Conservation (phyloP, 1,140 invertebrate genomes). For the Polypedilum pembai region DNA sequence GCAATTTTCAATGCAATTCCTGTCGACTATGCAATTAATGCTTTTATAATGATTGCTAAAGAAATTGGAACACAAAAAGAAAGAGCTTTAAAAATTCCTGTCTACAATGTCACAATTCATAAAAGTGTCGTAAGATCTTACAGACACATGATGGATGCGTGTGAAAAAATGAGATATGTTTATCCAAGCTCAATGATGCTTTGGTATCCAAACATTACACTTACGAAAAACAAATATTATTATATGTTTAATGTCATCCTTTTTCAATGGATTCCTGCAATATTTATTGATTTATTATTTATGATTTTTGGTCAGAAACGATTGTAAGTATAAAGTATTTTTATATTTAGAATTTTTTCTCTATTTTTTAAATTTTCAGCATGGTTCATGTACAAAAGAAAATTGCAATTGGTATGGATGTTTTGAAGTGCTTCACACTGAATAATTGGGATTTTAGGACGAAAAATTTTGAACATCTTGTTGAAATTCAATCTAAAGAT, state of each 20-base stretch:
- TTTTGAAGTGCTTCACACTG: background rate
- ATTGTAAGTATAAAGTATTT: constrained; percentile 44
- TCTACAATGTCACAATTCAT: constrained; percentile 65
- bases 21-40: constrained; percentile 79
- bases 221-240: constrained; percentile 60
- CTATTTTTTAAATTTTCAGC: background rate
- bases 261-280: constrained; percentile 77
- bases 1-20: constrained; percentile 70
- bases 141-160: too few species aligned
- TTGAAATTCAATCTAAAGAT: background rate
- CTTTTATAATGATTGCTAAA: constrained; percentile 61
- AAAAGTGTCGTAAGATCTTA: constrained; percentile 78
- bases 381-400: background rate
- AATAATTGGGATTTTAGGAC: background rate
- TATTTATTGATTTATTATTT: constrained; percentile 75
- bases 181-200: constrained; percentile 71
- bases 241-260: constrained; percentile 71
- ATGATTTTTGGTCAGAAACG: constrained; percentile 70
- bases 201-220: constrained; percentile 76
- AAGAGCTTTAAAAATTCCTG: constrained; percentile 57
- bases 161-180: constrained; percentile 62
- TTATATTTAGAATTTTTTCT: too few species aligned
- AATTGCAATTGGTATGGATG: background rate
- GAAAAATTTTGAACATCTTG: background rate
- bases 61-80: constrained; percentile 45